A percentile compares a stretch with the other conserved stretches of the same genome.
These are phyloP conservation scores for Pelochelys cantorii DNA, from an alignment of 2,797 vertebrate species.

Conservation along the genomic window DNA sequence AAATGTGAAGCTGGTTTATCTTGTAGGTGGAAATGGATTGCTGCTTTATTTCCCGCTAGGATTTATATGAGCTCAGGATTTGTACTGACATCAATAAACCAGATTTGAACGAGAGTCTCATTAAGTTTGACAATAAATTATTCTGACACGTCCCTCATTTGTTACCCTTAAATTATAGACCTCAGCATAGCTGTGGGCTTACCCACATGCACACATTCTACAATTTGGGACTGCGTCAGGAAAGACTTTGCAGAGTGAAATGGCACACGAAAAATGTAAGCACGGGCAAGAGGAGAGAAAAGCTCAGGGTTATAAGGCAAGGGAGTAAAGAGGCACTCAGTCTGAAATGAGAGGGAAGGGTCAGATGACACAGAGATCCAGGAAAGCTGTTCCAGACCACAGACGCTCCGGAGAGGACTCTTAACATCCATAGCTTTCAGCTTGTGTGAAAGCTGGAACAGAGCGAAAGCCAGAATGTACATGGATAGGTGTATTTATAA, in stretches of 20 bases:
- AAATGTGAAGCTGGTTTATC: constrained; percentile 5
- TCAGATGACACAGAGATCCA: background rate
- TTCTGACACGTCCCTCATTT: background rate
- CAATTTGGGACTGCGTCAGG: background rate
- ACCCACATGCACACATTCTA: fast-evolving
- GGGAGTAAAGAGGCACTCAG: background rate
- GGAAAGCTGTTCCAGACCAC: constrained; percentile 24
- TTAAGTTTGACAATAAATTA: constrained; percentile 53
- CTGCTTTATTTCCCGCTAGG: background rate
- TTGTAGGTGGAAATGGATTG: background rate
- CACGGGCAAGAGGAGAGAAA: background rate
- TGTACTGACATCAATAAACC: constrained; percentile 19
- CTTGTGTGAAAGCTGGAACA: background rate
- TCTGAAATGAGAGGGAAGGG: background rate
- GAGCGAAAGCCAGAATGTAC: constrained; percentile 20
- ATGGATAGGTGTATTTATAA: background rate
- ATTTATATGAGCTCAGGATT: constrained; percentile 41
- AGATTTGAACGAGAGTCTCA: constrained; percentile 27
- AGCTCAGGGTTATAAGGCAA: background rate
- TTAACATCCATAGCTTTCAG: fast-evolving
- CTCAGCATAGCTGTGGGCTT: background rate
- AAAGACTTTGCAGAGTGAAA: constrained; percentile 31
- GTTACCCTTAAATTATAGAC: background rate
- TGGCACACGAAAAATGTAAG: background rate
- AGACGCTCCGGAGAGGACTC: background rate